Conservation (phyloP, 2,113 vertebrate species). For the Notarius quadriscutis region DNA sequence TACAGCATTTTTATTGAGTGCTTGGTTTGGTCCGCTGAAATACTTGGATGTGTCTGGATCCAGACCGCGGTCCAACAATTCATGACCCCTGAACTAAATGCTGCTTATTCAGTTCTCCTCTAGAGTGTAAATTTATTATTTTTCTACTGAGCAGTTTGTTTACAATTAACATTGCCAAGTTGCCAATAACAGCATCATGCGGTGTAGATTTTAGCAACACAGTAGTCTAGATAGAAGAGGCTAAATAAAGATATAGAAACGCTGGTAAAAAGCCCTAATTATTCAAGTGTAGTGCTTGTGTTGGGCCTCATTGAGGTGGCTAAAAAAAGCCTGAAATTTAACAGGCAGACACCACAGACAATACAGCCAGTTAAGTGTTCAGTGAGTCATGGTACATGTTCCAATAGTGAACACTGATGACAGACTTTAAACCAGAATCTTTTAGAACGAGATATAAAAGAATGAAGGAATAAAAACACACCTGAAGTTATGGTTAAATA, state of each 20-base stretch:
- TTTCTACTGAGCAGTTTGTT: background rate
- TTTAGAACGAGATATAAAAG: slow-evolving; percentile 2
- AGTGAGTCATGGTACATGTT: background rate
- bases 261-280: background rate
- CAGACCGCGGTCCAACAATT: background rate
- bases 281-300: background rate
- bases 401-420: background rate
- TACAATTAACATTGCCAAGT: slow-evolving; percentile 15
- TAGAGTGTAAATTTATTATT: background rate
- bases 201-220: background rate
- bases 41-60: background rate
- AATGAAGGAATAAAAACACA: slow-evolving; percentile 11
- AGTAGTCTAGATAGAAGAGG: background rate
- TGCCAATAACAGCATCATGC: background rate
- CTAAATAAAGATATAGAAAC: slow-evolving; percentile 17
- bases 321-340: background rate
- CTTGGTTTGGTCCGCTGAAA: background rate
- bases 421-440: background rate
- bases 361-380: background rate
- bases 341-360: background rate
- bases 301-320: background rate
- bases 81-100: background rate
- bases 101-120: background rate
- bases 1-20: background rate
- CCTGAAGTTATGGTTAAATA: background rate